Base-by-base conservation (phyloP, 1,140 invertebrate genomes). In the Homalodisca vitripennis region DNA sequence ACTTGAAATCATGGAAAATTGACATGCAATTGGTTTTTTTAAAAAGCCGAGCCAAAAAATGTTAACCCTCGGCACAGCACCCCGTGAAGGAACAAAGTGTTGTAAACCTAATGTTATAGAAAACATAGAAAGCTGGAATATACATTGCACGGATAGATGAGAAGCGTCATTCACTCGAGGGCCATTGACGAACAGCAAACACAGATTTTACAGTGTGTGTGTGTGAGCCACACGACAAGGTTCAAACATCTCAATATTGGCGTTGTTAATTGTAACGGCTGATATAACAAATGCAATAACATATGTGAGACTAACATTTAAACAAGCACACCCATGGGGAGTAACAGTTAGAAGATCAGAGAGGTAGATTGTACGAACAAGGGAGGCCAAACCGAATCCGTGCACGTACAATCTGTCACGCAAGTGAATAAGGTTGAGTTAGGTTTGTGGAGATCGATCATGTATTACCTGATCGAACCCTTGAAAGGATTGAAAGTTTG, bases 41-140 rank as follows among this genome's bases (percentile, higher is more conserved):
- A 60, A 60, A 60, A 60, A 60, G 55, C 55, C 24, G 55, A 60
- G 55, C 55, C 29, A 60, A 29, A 31, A 60, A 60, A 3, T 60
- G 12, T 24, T 6, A 60, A 10, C 24, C 55, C 12, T 27, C 17
- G 30, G 6, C 13, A 31, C 27, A 63, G 60, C 60, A 63, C 60
- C 60, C 60, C 31, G 31, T 20, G 27, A 63, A 63, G 27, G 30
- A 63, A 63, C 55, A 31, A 32, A 63, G 29, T 29, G 29, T 32
- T 31, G 24, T 32, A n/a, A 63, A 63, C 26, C 60, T 63, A 63
- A 63, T 63, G 29, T 32, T 31, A 32, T n/a, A n/a, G 17, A 63
- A 24, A 63, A 63, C 60, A 63, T 63, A 63, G 27, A 63, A 63
- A 63, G 60, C 60, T 32, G 34, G 29, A 51, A 51, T 51, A 20